Evolutionary conservation across 2,797 vertebrate genomes (phyloP), one percentile per base, ranked within the genome.

Genomic region (Zalophus californianus): DNA sequence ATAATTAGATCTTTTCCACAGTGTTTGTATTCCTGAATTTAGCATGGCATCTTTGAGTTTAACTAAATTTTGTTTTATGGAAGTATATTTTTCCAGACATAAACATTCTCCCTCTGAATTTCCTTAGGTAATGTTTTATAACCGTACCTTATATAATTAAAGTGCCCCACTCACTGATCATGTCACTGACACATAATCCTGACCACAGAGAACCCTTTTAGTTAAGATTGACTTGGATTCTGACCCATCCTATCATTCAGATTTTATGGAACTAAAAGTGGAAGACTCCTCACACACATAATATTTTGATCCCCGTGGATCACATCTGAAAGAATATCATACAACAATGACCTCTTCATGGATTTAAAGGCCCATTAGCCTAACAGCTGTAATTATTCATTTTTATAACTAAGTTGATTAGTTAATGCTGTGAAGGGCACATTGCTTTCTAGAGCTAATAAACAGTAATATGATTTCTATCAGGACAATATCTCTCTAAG

Each of bases 371-470:
- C 35, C 72, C 92, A 79, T 94, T 96, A 95, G 25, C 94, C 97
- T 97, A 92, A 96, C 44, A 93, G 50, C 44, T 80, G 5, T 97
- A 97, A 97, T 98, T 98, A 98, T 62, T 98, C 66, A 97, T 95
- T 98, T 98, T 97, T 97, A 97, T 97, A 96, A 86, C 78, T 62
- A 70, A 97, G 73, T 73, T 94, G 35, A 95, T 96, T 95, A 97
- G 52, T 64, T 98, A 89, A 93, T 85, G 7, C 77, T 95, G 41
- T 87, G 56, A 96, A 94, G 90, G 93, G 87, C 77, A 95, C 68
- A 72, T 90, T 97, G 41, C 60, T 95, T 96, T 54, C 85, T 90
- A 70, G 32, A 84, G 64, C 73, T 96, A 97, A 91, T 64, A 97
- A 87, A 77, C 80, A 96, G 54, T 78, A 95, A 96, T 94, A 50